A percentile compares a stretch with the other conserved stretches of the same genome.
Evolutionary conservation across 2,113 vertebrate genomes (phyloP).

Genomic region (Holacanthus passer): DNA sequence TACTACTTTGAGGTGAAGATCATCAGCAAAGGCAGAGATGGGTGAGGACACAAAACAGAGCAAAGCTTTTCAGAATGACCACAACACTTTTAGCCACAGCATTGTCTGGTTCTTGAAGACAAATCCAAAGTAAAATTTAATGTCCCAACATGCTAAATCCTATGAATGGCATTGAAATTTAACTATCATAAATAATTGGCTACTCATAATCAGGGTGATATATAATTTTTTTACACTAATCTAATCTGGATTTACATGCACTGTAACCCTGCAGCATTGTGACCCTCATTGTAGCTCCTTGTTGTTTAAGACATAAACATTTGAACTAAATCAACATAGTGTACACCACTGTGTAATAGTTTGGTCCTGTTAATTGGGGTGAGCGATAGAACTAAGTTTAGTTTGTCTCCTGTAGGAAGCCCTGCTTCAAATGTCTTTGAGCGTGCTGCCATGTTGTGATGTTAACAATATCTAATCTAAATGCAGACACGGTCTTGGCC

Average conservation of each 20-base stretch:
- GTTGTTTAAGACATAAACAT: neutral
- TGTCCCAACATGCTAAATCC: neutral
- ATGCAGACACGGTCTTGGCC: too few relatives aligned
- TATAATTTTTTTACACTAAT: neutral
- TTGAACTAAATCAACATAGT: neutral
- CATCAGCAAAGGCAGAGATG: conserved; percentile 99
- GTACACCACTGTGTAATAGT: neutral
- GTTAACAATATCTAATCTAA: neutral
- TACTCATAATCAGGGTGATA: neutral
- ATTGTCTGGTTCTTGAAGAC: neutral
- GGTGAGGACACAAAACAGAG: conserved; percentile 83
- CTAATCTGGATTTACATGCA: conserved; percentile 27
- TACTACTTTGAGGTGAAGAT: conserved; percentile 99
- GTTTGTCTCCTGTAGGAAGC: neutral
- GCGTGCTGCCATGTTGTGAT: neutral
- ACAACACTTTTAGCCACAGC: neutral
- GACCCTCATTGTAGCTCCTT: neutral
- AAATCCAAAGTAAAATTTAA: neutral
- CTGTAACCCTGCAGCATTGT: neutral
- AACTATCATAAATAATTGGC: neutral
- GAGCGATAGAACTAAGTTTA: neutral
- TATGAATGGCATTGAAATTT: neutral
- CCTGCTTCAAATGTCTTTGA: neutral
- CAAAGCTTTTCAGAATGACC: neutral
- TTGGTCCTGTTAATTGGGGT: neutral